phyloP scores from a whole-genome alignment of 1,140 invertebrate species.

The Drosophila obscura region DNA sequence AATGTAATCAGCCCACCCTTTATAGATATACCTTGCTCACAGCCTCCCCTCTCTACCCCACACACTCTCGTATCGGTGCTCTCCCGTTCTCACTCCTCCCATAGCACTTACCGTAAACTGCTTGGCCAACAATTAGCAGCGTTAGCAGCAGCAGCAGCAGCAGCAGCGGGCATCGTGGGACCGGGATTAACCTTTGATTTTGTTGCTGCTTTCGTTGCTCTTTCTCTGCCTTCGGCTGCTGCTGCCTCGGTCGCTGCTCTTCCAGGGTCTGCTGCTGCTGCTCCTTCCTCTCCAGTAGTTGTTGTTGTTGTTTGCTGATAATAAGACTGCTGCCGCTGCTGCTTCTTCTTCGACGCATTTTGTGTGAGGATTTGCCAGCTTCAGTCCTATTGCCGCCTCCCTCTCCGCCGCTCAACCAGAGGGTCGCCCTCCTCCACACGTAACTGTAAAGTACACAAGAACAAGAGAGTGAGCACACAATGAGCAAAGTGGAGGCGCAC shows the following conservation, averaged over 20 bases:
- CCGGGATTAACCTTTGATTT: constrained; percentile 36
- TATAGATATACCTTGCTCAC: no score
- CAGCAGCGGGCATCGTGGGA: constrained; percentile 23
- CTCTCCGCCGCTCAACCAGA: constrained; percentile 21
- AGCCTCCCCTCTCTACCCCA: no score
- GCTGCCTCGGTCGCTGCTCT: background rate
- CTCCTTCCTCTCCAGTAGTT: constrained; percentile 13
- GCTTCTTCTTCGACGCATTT: constrained; percentile 21
- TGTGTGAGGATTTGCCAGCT: constrained; percentile 42
- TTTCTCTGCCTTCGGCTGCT: constrained; percentile 7
- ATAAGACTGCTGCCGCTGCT: no score
- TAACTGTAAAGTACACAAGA: constrained; percentile 42
- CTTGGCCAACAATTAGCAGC: constrained; percentile 75
- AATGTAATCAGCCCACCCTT: no score
- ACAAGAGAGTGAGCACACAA: constrained; percentile 12
- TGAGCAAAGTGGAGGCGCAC: constrained; percentile 14
- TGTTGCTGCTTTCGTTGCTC: constrained; percentile 9
- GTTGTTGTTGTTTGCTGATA: no score
- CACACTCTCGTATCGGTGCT: constrained; percentile 8
- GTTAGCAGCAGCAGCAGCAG: constrained; percentile 55
- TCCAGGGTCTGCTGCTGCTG: constrained; percentile 2
- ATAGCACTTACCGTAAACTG: constrained; percentile 75
- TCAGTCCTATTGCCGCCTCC: constrained; percentile 46
- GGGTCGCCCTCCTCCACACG: constrained; percentile 23
- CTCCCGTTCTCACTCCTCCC: background rate